A percentile compares a stretch with the other conserved stretches of the same genome.
phyloP scores from a whole-genome alignment of 1,140 invertebrate genomes.

The Pseudoatta argentina region DNA sequence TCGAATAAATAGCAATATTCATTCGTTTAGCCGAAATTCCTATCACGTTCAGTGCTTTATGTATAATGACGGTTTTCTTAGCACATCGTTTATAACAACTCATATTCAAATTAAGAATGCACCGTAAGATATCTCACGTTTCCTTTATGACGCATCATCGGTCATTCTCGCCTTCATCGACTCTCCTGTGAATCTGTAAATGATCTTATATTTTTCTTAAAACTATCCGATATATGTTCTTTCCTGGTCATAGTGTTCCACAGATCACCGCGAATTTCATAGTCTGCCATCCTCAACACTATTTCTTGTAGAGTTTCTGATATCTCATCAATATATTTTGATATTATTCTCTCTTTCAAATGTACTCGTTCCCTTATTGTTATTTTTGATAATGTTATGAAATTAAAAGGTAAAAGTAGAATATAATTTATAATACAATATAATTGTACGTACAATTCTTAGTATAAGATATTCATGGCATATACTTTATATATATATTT shows the following conservation, averaged over 20 bases:
- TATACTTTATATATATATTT: neutral
- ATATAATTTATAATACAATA: neutral
- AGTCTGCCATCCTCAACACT: neutral
- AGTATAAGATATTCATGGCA: neutral
- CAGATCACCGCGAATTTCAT: slow-evolving; percentile 27
- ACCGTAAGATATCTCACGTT: slow-evolving; percentile 30
- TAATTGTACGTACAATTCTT: neutral
- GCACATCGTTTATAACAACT: slow-evolving; percentile 46
- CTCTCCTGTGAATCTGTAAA: slow-evolving; percentile 43
- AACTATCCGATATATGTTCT: slow-evolving; percentile 6
- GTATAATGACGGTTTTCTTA: slow-evolving; percentile 33
- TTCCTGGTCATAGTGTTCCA: neutral
- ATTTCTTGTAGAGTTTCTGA: neutral
- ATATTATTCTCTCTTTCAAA: neutral
- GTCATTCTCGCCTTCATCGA: slow-evolving; percentile 46
- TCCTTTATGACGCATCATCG: slow-evolving; percentile 37
- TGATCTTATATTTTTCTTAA: slow-evolving; percentile 42
- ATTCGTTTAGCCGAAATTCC: slow-evolving; percentile 4
- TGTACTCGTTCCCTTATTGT: neutral
- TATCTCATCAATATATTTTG: neutral
- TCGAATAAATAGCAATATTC: neutral
- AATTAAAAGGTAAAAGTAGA: neutral
- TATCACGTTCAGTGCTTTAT: slow-evolving; percentile 15
- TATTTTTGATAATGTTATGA: neutral
- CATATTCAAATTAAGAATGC: slow-evolving; percentile 24